Base-by-base conservation (phyloP, 2,113 vertebrate species). In the Ptyas mucosa region DNA sequence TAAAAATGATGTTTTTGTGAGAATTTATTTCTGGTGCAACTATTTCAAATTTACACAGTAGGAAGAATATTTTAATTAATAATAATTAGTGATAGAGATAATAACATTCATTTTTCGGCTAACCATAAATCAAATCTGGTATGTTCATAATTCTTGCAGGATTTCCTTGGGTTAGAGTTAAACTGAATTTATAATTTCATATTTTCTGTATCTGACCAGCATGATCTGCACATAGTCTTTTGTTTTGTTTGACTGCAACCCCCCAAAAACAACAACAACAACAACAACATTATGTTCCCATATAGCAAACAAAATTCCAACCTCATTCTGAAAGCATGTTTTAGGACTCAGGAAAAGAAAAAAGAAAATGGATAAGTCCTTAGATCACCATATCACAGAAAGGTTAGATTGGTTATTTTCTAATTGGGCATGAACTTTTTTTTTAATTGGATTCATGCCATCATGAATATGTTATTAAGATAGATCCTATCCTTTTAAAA, bases 31-130 rank as follows among this genome's bases (percentile, higher is more conserved):
- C 90, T 34, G 89, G 0, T 61, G 86, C 69, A 34, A 12, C 53
- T 46, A 52, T 91, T 3, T 91, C 53, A 91, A 94, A 90, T 26
- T 85, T 0, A 46, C 0, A 51, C 0, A 92, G 34, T 91, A 75
- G 23, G 92, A 93, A 88, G 10, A 58, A 89, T 89, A 49, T 39
- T 89, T 89, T 61, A 89, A 89, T 61, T 46, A 89, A 14, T 24
- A 81, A 81, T 39, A 81, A 81, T 81, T 81, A 39, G 1, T 39
- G 69, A 39, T 81, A 81, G 55, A 7, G 34, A 57, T 43, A 39
- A 39, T 24, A 39, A 57, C 52, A 39, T 34, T 24, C 8, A 57
- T 0, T 57, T 43, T 89, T 21, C 26, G 5, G 57, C 55, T 26
- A 61, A 14, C 15, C 43, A n/a, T 49, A 64, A 90, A 46, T 90